phyloP scores from a whole-genome alignment of 53 echinoderm and acorn worm genomes.

The Patiria pectinifera region DNA sequence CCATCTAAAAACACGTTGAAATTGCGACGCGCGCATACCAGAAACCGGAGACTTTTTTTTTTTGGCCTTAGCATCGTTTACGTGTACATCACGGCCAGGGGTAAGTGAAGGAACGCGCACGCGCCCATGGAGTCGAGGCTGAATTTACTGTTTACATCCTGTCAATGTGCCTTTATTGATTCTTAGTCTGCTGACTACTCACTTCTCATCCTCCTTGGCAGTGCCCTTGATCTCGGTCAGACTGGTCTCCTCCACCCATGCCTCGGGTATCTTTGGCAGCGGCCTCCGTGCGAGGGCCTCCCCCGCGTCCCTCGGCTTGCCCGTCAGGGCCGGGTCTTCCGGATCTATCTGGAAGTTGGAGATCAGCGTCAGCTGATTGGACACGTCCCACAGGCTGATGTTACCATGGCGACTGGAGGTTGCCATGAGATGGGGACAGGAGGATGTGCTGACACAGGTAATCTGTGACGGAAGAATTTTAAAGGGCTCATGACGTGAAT shows the following conservation, averaged over 20 bases:
- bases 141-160: no score
- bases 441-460: constrained; percentile 83
- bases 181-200: constrained; percentile 33
- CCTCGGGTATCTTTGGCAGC: constrained; percentile 59
- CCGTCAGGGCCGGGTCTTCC: constrained; percentile 67
- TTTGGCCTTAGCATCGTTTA: no score
- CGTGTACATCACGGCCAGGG: no score
- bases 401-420: constrained; percentile 87
- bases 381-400: constrained; percentile 95
- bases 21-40: no score
- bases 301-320: neutral
- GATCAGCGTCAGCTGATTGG: constrained; percentile 85
- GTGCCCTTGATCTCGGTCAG: constrained; percentile 43
- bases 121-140: no score
- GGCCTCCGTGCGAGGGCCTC: constrained; percentile 14
- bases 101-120: no score
- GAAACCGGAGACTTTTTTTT: no score
- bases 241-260: constrained; percentile 76
- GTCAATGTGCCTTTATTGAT: neutral
- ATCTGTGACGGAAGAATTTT: constrained; percentile 65
- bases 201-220: constrained; percentile 67
- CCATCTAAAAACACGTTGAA: no score
- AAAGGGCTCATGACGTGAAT: no score
- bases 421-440: constrained; percentile 79
- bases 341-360: constrained; percentile 74